Evolutionary conservation across 37 sponge, comb jelly and placozoan genomes (phyloP), one percentile per base, ranked within the genome.

Genomic region (Chondrosia reniformis): DNA sequence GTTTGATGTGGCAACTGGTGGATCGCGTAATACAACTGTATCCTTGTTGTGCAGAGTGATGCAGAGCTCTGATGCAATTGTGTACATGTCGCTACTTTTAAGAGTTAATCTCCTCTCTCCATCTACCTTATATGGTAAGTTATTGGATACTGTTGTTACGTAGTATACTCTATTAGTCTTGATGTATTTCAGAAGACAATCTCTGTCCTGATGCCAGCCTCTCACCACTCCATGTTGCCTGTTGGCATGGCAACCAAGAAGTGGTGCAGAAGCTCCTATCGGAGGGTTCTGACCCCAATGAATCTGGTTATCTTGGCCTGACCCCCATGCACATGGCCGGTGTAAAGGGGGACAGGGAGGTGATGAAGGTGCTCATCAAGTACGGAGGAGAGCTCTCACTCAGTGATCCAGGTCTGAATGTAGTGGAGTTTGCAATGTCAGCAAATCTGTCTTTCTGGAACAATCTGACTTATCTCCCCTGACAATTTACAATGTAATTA

Each of bases 331-430:
- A 69, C 42, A 69, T 69, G 19, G 72, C 72, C 41, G 31, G 41
- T 12, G 6, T 69, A 21, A 36, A 44, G 72, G 72, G 43, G 22
- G 44, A 69, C 36, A 25, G n/a, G 19, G 19, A 40, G n/a, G 41
- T 69, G 38, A 44, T 69, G 38, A 21, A 40, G n/a, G 41, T 6
- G n/a, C 72, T 69, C 43, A 41, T 69, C 10, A 41, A 40, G 24
- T 44, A 69, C 24, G 72, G 72, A 43, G 72, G 44, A 40, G 72
- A 69, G 36, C 72, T 44, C 7, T 24, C n/a, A 31, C 42, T 41
- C 44, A 69, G 72, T 69, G 72, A 69, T 24, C 72, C 72, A 40
- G 72, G 72, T 34, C 72, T 69, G 6, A 69, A 69, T 40, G 72
- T 69, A 1, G 41, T 43, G 43, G 72, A 69, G 22, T 69, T 69